Base-by-base conservation (phyloP, 2,797 vertebrate genomes). In the Rhinoraja longicauda region DNA sequence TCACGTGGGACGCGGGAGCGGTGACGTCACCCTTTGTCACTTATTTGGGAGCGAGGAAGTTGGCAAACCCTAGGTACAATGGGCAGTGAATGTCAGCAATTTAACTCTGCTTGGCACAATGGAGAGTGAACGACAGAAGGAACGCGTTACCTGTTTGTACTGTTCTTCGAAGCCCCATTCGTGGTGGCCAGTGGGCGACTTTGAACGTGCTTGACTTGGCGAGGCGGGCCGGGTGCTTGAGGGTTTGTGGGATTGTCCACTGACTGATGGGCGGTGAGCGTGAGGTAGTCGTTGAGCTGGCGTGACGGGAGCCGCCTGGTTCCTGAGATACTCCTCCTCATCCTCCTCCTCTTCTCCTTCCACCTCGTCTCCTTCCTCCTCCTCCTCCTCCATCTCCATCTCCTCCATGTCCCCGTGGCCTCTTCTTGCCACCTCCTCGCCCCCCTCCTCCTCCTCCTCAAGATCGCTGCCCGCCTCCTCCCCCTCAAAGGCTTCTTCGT, bases 371-470 rank as follows among this genome's bases (percentile, higher is more conserved):
- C 45, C 45, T 53, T 95, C 94, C 93, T 96, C 96, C 1, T 95
- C 94, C 45, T 95, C 94, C 0, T 94, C 96, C 0, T 95, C 95
- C 45, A 53, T 53, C 45, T 53, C 45, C 45, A 0, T 45, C 45
- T 1, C 2, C 45, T 3, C 2, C 45, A n/a, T n/a, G n/a, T n/a
- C 97, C 96, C 97, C 97, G 0, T 96, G 97, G 45, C 97, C 97
- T 9, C 97, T 95, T 96, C 96, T 95, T 94, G 96, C 96, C 26
- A 96, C 94, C 0, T 96, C 93, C 0, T 95, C 94, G 1, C 3
- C 45, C 45, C 95, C 94, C 92, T 96, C 96, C 1, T 95, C 94
- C 45, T 95, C 94, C 0, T 94, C 96, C 0, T 95, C 95, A 0
- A 97, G 97, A 2, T 97, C 97, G 73, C 96, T 97, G 4, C 95